A percentile compares a stretch with the other conserved stretches of the same genome.
Evolutionary conservation across 1,140 invertebrate species (phyloP).

Genomic region (Asobara japonica): DNA sequence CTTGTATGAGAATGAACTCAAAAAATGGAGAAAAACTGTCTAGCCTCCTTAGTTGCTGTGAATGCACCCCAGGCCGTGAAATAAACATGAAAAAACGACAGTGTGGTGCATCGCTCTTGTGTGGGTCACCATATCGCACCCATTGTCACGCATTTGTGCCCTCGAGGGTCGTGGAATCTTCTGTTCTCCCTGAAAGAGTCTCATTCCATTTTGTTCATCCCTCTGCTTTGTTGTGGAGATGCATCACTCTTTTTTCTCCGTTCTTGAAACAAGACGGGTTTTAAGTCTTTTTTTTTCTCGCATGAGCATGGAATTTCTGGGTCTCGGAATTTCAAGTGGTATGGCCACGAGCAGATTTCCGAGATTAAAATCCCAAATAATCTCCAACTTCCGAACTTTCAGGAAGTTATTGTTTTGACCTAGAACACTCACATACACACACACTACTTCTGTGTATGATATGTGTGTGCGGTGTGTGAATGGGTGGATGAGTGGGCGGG

Average conservation of each 20-base stretch:
- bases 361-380: no score
- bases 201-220: background rate
- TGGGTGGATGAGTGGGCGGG: no score
- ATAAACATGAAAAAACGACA: conserved; percentile 28
- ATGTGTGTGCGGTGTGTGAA: no score
- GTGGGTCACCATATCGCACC: conserved; percentile 15
- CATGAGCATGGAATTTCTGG: conserved; percentile 6
- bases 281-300: conserved; percentile 28
- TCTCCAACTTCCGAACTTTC: no score
- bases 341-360: no score
- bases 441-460: background rate
- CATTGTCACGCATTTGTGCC: conserved; percentile 32
- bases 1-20: no score
- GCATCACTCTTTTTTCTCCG: background rate
- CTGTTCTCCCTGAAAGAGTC: conserved; percentile 12
- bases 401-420: background rate
- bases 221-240: conserved; percentile 3
- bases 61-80: conserved; percentile 26
- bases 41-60: conserved; percentile 22
- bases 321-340: no score
- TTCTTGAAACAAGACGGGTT: conserved; percentile 8
- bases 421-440: no score
- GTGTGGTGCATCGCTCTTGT: conserved; percentile 3
- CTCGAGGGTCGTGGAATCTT: background rate
- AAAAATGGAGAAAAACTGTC: conserved; percentile 14